These are phyloP conservation scores for Cherax destructor DNA, from an alignment of 1,140 invertebrate species.

Conservation along the genomic window DNA sequence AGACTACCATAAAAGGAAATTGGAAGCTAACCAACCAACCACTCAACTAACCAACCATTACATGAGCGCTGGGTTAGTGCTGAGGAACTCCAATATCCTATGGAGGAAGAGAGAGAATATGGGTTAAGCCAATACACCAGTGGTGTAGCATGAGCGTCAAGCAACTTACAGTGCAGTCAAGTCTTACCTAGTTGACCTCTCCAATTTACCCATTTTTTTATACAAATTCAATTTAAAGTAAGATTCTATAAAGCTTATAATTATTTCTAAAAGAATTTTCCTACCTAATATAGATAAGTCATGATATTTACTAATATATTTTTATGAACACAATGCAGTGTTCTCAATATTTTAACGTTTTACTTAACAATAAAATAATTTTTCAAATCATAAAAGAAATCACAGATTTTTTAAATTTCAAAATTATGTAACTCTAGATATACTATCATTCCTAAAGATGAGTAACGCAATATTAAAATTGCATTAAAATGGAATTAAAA, in stretches of 20 bases:
- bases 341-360: not conserved
- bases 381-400: too few relatives aligned
- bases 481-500: too few relatives aligned
- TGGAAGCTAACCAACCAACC: conserved; percentile 43
- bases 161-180: conserved; percentile 60
- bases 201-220: conserved; percentile 9
- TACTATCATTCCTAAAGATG: too few relatives aligned
- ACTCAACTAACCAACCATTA: conserved; percentile 65
- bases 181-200: conserved; percentile 40
- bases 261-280: not conserved
- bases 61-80: conserved; percentile 69
- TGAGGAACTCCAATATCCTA: conserved; percentile 68
- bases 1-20: not conserved
- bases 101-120: conserved; percentile 60
- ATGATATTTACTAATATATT: not conserved
- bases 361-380: not conserved
- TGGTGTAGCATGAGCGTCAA: conserved; percentile 43
- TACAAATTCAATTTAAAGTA: not conserved
- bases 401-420: too few relatives aligned
- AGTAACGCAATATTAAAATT: too few relatives aligned
- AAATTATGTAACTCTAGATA: too few relatives aligned
- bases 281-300: not conserved
- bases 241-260: not conserved
- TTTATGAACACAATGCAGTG: not conserved
- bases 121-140: conserved; percentile 43